Base-by-base conservation (phyloP, 2,888 invertebrate species). In the Uloborus plumipes region DNA sequence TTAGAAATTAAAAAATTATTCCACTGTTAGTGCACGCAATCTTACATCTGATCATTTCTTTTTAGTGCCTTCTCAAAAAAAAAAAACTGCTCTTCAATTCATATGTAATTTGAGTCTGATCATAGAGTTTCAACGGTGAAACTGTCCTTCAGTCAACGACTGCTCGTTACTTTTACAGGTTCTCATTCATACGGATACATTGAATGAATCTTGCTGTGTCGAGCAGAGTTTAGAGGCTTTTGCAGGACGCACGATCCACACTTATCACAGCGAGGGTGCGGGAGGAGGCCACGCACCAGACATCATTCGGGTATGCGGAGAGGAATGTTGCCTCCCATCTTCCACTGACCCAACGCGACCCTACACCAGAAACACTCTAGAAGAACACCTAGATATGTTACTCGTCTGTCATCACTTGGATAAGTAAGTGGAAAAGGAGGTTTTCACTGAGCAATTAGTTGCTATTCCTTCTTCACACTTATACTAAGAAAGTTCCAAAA, bases 351-450 rank as follows among this genome's bases (percentile, higher is more conserved):
- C 88, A 0, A 88, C 88, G 0, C 85, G 88, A 69, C 88, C 88
- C 0, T 88, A 86, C 84, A 88, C 88, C 0, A 79, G 84, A 13
- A 88, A 88, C 82, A 88, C 88, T 2, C 86, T 88, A 13, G 88
- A 88, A 26, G 88, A 88, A 80, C 88, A 88, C 84, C 84, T 88
- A 22, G 88, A 88, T 73, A 88, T 88, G 88, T 82, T 88, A 70
- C 87, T 88, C 87, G 88, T 88, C 4, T 88, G 88, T 62, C 88
- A 88, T 73, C 88, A 88, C 86, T 79, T 88, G 11, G 88, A 88
- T 86, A 88, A 87, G 88, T 88, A 82, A 85, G 88, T 39, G 39
- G 39, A 39, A 39, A 39, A 39, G 3, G 1, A 3, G 9, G 1
- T 4, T 39, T 39, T 39, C 9, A 9, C 11, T 39, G 11, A 9